A percentile compares a stretch with the other conserved stretches of the same genome.
Evolutionary conservation across 2,888 invertebrate species (phyloP).

Genomic region (Heliconius charithonia): DNA sequence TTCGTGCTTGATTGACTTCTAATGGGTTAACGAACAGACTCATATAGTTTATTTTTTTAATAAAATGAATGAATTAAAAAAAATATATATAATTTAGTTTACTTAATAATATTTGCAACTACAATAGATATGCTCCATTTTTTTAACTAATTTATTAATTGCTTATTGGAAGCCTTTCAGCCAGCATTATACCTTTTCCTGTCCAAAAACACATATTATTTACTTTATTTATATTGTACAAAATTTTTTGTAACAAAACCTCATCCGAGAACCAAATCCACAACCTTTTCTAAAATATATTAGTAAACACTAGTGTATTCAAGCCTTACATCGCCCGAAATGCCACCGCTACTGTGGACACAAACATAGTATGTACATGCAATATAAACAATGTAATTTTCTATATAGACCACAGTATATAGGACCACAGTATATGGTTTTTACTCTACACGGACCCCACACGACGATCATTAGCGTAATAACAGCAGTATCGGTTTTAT

Average conservation of each 20-base stretch:
- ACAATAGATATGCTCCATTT: no score
- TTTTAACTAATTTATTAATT: no score
- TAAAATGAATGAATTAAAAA: no score
- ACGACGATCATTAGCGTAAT: conserved; percentile 51
- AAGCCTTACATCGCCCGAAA: conserved; percentile 34
- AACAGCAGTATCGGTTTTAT: conserved; percentile 29
- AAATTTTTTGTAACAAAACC: neutral
- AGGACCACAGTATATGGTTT: conserved; percentile 41
- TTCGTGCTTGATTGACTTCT: no score
- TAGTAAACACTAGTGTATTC: neutral
- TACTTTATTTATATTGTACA: no score
- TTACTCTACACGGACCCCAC: conserved; percentile 53
- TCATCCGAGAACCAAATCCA: neutral
- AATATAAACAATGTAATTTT: conserved; percentile 61
- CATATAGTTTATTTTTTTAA: no score
- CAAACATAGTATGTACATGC: conserved; percentile 52
- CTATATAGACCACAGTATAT: conserved; percentile 45
- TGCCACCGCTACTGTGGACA: conserved; percentile 61
- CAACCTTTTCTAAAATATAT: neutral
- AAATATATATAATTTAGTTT: no score
- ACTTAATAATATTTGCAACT: no score
- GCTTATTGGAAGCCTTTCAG: no score
- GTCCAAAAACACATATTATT: no score
- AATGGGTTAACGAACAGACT: no score
- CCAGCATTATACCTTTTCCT: no score